Evolutionary conservation across 2,113 vertebrate genomes (phyloP).

Genomic region (Camelus dromedarius): DNA sequence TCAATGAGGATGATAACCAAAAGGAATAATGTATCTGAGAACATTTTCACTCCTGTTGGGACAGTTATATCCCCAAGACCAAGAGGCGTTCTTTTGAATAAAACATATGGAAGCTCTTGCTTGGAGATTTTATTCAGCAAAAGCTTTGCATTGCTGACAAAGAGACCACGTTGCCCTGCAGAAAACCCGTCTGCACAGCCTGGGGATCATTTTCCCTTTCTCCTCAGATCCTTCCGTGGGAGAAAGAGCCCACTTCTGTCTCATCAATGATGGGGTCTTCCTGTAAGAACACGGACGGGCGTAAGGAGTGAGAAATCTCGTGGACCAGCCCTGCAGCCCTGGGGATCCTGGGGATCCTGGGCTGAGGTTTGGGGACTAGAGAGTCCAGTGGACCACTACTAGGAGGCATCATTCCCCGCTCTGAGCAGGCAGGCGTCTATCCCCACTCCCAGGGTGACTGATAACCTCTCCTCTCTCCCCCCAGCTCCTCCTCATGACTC

Average conservation of each 20-base stretch:
- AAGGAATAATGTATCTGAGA: not conserved
- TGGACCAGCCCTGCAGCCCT: not conserved
- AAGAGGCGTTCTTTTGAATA: not conserved
- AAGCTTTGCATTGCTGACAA: not conserved
- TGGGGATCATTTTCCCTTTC: not conserved
- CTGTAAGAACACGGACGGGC: not conserved
- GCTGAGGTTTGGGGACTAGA: not conserved
- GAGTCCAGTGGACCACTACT: not conserved
- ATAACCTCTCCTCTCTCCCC: not conserved
- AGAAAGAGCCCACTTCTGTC: not conserved
- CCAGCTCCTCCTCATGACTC: not conserved
- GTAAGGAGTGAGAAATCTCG: not conserved
- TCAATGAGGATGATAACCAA: not conserved
- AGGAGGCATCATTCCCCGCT: not conserved
- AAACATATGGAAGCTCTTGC: not conserved
- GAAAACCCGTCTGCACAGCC: not conserved
- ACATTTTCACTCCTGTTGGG: not conserved
- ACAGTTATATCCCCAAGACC: not conserved
- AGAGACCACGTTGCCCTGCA: not conserved
- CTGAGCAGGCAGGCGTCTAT: not conserved
- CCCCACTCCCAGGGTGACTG: not conserved
- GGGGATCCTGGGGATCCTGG: not conserved
- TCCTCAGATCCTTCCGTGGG: not conserved
- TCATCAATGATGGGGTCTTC: not conserved
- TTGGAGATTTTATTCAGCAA: conserved; percentile 14